These are phyloP conservation scores for Huso huso DNA, from an alignment of 2,797 vertebrate species.

Conservation along the genomic window DNA sequence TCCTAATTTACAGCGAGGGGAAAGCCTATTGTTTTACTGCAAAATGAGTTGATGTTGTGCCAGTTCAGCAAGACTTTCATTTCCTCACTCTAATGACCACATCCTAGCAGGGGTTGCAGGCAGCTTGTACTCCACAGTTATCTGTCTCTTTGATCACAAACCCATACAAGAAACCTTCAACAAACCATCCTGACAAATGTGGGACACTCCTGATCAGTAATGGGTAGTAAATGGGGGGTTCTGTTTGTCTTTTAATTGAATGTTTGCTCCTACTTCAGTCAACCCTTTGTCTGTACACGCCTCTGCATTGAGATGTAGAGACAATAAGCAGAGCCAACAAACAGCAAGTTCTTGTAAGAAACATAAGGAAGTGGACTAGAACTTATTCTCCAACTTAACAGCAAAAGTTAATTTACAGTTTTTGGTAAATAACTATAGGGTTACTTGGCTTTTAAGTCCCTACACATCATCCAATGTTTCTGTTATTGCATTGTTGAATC, in stretches of 20 bases:
- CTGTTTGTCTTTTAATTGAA: no score
- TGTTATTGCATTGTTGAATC: not conserved
- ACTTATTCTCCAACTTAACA: no score
- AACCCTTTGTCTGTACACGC: constrained; percentile 21
- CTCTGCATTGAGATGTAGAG: constrained; percentile 5
- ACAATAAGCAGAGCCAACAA: no score
- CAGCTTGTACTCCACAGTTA: constrained; percentile 23
- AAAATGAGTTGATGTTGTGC: constrained; percentile 32
- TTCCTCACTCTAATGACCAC: constrained; percentile 60
- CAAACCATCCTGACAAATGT: no score
- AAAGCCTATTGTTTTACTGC: constrained; percentile 27
- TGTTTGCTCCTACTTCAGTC: no score
- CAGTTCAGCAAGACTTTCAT: constrained; percentile 59
- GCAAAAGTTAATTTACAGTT: no score
- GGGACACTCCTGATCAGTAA: constrained; percentile 28
- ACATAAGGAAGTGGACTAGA: no score
- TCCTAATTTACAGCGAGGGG: constrained; percentile 52
- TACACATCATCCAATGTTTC: not conserved
- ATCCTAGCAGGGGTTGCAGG: constrained; percentile 50
- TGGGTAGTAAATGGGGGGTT: constrained; percentile 51
- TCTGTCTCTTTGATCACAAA: no score
- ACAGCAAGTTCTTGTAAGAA: no score
- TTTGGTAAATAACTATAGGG: no score
- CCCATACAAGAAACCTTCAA: no score
- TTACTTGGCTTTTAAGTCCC: no score